Base-by-base conservation (phyloP, 2,797 vertebrate genomes). In the Apogon talboti region DNA sequence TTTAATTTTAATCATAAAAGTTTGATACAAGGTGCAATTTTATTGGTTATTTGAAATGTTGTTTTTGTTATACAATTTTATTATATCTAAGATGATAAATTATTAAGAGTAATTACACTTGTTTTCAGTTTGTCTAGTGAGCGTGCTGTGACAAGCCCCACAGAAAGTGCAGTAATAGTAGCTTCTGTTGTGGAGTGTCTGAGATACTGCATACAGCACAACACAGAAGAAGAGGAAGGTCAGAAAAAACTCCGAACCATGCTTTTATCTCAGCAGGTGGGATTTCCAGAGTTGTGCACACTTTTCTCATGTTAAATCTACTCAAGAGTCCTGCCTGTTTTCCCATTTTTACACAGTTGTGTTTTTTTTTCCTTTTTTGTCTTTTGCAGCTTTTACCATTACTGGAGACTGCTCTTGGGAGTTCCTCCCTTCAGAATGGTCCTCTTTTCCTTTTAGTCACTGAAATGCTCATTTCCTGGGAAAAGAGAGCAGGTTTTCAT, bases 211-310 rank as follows among this genome's bases (percentile, higher is more conserved):
- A 41, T 97, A 14, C 85, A 96, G 0, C 94, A 95, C 44, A 92
- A 94, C 19, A 41, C 71, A 8, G 93, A 88, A 0, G 82, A 94
- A 3, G 89, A 91, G 6, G 93, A 92, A 28, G 87, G 92, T 47
- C 89, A 91, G 62, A 81, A 44, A 41, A 89, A 84, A 47, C 90
- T 97, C 11, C 93, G 95, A 64, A 89, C 84, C 71, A 95, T 96
- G 94, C 95, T 99, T 14, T 66, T 98, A 79, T 91, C 80, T 45
- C 93, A 96, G 49, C 96, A 99, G 95, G 98, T 98, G 83, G 63
- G 84, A 24, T 3, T 66, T 37, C 52, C n/a, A 54, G 10, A 28
- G 10, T 40, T 1, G 0, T n/a, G 2, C 5, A 11, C 7, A 3
- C 0, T 19, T 71, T 58, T 24, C 13, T 15, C 3, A 16, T 40